Base-by-base conservation (phyloP, 2,797 vertebrate species). In the Cichlasoma orientale region DNA sequence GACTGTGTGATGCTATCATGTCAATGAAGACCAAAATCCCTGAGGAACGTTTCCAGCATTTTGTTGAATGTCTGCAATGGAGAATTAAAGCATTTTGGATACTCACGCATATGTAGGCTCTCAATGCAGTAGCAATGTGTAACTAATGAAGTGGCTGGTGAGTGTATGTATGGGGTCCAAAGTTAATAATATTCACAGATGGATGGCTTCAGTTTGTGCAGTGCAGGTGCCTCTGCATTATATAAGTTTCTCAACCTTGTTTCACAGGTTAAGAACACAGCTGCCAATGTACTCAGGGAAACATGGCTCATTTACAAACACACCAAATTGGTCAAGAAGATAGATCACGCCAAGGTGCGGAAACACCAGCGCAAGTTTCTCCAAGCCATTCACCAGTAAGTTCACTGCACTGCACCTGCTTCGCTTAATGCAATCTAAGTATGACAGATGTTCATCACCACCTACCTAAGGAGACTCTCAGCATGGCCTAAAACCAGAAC, bases 331-430 rank as follows among this genome's bases (percentile, higher is more conserved):
- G 98, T 98, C 90, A 97, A 97, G 94, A 98, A 97, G 94, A 96
- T 97, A 16, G 98, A 99, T 93, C 97, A 96, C 54, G 96, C 97
- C 95, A 97, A 96, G 95, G 98, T 98, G 93, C 98, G 98, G 92
- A 99, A 97, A 96, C 97, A 99, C 96, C 97, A 99, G 95, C 98
- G 97, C 96, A 98, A 99, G 97, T 99, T 99, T 96, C 97, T 99
- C 90, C 98, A 99, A 96, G 98, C 98, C 95, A 98, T 98, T 94
- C 97, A 99, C 96, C 97, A 98, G 97, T 99, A 97, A 98, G 97
- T 97, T 66, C 61, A 82, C 54, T 33, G 41, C 53, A 1, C 68
- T 8, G 16, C 1, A 3, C 56, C 33, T 19, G 10, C 12, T 69
- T 56, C 31, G 12, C 14, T 19, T 73, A 19, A 21, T 44, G 38